These are phyloP conservation scores for Tholera decimalis DNA, from an alignment of 2,888 invertebrate genomes.

Conservation along the genomic window DNA sequence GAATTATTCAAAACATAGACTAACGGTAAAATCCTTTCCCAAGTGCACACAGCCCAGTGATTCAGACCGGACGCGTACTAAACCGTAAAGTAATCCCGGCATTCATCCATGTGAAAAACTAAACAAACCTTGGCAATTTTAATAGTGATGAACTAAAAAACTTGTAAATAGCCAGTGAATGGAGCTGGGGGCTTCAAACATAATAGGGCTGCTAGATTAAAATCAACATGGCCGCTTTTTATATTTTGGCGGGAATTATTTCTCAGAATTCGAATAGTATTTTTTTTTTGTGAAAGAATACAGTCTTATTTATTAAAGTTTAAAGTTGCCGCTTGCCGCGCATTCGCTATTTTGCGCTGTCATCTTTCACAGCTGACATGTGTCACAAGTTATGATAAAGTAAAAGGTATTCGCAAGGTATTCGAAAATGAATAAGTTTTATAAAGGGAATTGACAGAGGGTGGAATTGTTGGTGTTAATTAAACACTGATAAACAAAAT, in stretches of 20 bases:
- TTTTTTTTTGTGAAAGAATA: no score
- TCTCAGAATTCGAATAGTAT: not conserved
- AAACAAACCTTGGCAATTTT: constrained; percentile 44
- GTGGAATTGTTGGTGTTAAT: no score
- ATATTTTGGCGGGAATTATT: not conserved
- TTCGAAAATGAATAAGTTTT: no score
- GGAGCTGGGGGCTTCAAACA: constrained; percentile 13
- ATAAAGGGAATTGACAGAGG: no score
- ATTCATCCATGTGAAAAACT: constrained; percentile 46
- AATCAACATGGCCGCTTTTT: not conserved
- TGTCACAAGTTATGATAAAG: no score
- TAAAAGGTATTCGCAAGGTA: no score
- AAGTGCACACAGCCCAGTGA: constrained; percentile 15
- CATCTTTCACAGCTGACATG: no score
- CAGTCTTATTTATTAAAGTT: no score
- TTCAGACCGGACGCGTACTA: constrained; percentile 10
- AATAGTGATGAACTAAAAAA: constrained; percentile 33
- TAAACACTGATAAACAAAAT: no score
- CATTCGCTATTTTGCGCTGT: no score
- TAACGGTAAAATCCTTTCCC: not conserved
- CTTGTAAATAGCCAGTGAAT: constrained; percentile 24
- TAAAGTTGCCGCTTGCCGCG: no score
- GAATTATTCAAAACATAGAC: not conserved
- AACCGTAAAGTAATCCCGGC: constrained; percentile 17
- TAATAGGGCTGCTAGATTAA: constrained; percentile 36